phyloP scores from a whole-genome alignment of 1,140 invertebrate species.

The Arctopsyche grandis region DNA sequence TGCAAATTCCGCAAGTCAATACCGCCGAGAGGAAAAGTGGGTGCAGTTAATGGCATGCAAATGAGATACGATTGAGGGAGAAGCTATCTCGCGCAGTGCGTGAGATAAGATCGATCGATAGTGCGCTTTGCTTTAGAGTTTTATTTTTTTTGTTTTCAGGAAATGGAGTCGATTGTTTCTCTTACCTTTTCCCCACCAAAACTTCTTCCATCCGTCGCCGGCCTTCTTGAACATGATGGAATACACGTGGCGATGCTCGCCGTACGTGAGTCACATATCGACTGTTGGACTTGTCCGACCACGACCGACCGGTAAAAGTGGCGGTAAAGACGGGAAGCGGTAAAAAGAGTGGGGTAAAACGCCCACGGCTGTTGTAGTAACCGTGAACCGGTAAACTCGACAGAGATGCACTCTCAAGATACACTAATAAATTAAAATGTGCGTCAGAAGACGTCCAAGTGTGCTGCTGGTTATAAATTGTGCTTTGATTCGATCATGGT shows the following conservation, averaged over 20 bases:
- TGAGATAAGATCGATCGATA: not conserved
- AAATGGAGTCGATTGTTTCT: not conserved
- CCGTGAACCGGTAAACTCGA: not conserved
- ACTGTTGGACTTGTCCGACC: not conserved
- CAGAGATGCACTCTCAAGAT: too few relatives aligned
- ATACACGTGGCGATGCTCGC: not conserved
- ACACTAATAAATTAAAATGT: too few relatives aligned
- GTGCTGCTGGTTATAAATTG: too few relatives aligned
- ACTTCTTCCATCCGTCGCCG: constrained; percentile 63
- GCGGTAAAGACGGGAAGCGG: not conserved
- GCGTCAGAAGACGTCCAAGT: too few relatives aligned
- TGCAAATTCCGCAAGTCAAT: too few relatives aligned
- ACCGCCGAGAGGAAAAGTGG: too few relatives aligned
- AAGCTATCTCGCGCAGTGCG: not conserved
- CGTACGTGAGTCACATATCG: constrained; percentile 11
- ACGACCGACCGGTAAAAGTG: not conserved
- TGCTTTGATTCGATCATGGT: too few relatives aligned
- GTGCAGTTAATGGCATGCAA: too few relatives aligned
- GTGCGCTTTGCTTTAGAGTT: not conserved
- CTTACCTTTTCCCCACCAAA: constrained; percentile 66
- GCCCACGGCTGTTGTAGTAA: not conserved
- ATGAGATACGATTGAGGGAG: not conserved
- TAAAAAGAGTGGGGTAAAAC: constrained; percentile 1
- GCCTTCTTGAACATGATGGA: constrained; percentile 61
- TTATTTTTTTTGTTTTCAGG: not conserved